phyloP scores from a whole-genome alignment of 1,140 invertebrate genomes.

The Drepana arcuata region DNA sequence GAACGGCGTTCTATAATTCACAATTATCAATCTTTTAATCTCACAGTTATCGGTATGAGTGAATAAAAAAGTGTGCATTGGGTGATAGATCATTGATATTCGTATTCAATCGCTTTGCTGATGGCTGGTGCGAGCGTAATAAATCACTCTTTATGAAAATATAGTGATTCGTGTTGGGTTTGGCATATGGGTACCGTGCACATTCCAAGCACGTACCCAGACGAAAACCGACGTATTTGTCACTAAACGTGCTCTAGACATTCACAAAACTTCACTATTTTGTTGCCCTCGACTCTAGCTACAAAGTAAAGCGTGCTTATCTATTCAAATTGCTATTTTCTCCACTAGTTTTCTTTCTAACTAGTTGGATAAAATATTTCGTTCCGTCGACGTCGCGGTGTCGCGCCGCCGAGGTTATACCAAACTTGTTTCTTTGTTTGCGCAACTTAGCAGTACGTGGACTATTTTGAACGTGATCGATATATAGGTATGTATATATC shows the following conservation, averaged over 20 bases:
- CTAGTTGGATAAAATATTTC: constrained; percentile 4
- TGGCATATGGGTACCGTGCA: constrained; percentile 2
- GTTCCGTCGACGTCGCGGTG: background rate
- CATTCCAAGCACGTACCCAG: constrained; percentile 24
- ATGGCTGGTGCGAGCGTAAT: too few species aligned
- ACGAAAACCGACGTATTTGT: constrained; percentile 1
- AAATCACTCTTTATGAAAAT: constrained; percentile 24
- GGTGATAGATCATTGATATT: background rate
- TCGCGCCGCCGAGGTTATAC: background rate
- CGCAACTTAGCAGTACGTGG: background rate
- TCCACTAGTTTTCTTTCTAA: constrained; percentile 1
- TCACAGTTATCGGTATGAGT: background rate
- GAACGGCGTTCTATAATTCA: background rate
- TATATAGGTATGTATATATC: too few species aligned
- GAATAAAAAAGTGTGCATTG: background rate
- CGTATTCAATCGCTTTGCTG: too few species aligned
- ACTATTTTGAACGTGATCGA: background rate
- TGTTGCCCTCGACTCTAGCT: constrained; percentile 1
- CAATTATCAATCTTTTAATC: background rate
- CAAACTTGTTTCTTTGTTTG: background rate
- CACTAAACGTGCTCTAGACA: background rate
- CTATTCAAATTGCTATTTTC: constrained; percentile 9
- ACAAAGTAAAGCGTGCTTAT: constrained; percentile 8
- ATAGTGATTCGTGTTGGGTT: constrained; percentile 19
- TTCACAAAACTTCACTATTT: background rate